Conservation (phyloP, 2,888 invertebrate genomes). For the Creontiades dilutus region DNA sequence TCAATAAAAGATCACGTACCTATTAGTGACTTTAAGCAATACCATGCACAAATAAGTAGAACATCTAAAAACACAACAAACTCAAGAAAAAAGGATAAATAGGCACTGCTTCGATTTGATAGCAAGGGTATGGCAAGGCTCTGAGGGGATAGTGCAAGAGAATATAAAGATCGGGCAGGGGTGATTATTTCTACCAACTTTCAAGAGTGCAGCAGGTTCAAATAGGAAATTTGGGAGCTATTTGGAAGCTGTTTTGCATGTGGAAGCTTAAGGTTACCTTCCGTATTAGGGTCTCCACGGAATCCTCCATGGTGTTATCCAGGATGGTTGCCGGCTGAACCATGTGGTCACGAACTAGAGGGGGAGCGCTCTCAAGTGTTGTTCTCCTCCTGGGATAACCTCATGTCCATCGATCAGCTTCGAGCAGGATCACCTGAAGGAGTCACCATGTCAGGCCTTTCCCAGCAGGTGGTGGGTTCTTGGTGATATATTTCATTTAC, state of each 20-base stretch:
- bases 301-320: slow-evolving; percentile 84
- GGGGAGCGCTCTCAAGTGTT: slow-evolving; percentile 54
- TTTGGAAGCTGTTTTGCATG: neutral
- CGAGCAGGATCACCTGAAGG: slow-evolving; percentile 63
- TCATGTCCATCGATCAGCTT: slow-evolving; percentile 38
- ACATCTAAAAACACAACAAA: too few relatives aligned
- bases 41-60: too few relatives aligned
- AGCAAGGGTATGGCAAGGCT: too few relatives aligned
- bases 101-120: too few relatives aligned
- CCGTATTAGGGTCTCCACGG: slow-evolving; percentile 88
- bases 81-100: too few relatives aligned
- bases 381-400: slow-evolving; percentile 64
- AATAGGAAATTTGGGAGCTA: too few relatives aligned
- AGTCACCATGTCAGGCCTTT: slow-evolving; percentile 4
- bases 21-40: too few relatives aligned
- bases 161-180: too few relatives aligned
- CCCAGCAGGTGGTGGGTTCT: slow-evolving; percentile 64
- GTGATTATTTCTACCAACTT: too few relatives aligned
- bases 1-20: too few relatives aligned
- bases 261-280: slow-evolving; percentile 82
- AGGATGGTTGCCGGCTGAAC: slow-evolving; percentile 78
- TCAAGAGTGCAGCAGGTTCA: too few relatives aligned
- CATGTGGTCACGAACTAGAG: slow-evolving; percentile 75
- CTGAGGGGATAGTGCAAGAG: too few relatives aligned
- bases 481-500: neutral